Conservation (phyloP, 2,113 vertebrate genomes). For the Australoheros scitulus region DNA sequence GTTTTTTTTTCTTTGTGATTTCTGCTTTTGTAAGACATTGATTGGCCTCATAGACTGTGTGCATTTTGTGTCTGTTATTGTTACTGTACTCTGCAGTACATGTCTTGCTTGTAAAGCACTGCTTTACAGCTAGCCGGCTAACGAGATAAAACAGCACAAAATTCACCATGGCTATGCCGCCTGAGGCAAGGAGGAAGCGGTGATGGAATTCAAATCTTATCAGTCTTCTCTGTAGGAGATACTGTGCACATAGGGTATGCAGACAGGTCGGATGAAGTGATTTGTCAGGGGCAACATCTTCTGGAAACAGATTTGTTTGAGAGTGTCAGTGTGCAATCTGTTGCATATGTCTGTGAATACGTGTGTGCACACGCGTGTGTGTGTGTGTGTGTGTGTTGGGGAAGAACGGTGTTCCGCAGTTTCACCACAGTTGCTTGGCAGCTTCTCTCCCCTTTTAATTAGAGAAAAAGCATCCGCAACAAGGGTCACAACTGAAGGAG, state of each 20-base stretch:
- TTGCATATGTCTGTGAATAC: constrained; percentile 8
- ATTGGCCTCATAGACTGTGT: neutral
- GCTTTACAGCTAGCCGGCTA: constrained; percentile 33
- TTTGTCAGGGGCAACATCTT: constrained; percentile 61
- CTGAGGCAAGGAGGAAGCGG: constrained; percentile 38
- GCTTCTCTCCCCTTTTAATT: constrained; percentile 71
- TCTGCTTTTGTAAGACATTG: neutral
- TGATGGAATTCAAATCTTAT: constrained; percentile 67
- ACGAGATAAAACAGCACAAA: constrained; percentile 48
- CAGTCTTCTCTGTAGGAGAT: constrained; percentile 56
- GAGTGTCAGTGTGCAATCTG: constrained; percentile 52
- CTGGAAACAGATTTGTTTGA: constrained; percentile 59
- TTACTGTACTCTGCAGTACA: constrained; percentile 3
- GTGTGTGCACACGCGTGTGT: neutral
- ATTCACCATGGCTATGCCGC: constrained; percentile 43
- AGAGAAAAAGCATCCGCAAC: constrained; percentile 72
- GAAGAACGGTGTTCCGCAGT: constrained; percentile 54
- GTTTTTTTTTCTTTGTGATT: neutral
- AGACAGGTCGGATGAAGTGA: constrained; percentile 58
- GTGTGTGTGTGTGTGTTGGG: neutral
- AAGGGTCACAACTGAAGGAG: constrained; percentile 50
- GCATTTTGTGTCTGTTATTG: neutral
- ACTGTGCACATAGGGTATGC: constrained; percentile 37
- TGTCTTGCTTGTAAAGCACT: neutral
- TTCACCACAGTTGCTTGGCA: constrained; percentile 69